Base-by-base conservation (phyloP, 2,888 invertebrate species). In the Anoncus sp. region DNA sequence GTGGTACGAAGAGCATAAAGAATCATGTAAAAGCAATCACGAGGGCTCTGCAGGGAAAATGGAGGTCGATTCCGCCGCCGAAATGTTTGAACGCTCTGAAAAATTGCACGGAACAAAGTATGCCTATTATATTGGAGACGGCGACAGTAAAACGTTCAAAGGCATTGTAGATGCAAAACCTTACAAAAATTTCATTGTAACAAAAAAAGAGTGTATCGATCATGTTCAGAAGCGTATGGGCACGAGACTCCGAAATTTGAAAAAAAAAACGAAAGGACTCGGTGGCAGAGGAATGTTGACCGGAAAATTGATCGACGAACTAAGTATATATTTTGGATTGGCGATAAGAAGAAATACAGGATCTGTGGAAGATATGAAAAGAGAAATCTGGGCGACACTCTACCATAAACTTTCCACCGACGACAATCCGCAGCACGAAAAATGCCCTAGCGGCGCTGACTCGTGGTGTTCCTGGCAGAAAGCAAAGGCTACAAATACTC, bases 371-470 rank as follows among this genome's bases (percentile, higher is more conserved):
- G 70, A 79, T 43, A 76, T 74, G 79, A 79, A 55, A 60, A 62
- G 55, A n/a, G 67, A 55, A 35, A 82, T 85, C n/a, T 83, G 76
- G 72, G 84, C 83, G 20, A 85, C 82, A n/a, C 75, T 82, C 16
- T 53, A 83, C 53, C 85, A 84, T 57, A 83, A 81, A 43, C 57
- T 80, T 43, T 84, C 83, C 10, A 53, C 27, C 12, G 27, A 57
- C 22, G 57, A 10, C 12, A 40, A 57, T 12, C 38, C 57, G 38
- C 57, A 57, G 22, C 38, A 57, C 40, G 22, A 40, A 4, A 35
- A 18, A 38, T 57, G 57, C 10, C 57, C 40, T 6, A 14, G 6
- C 1, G 57, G 38, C 9, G 40, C 18, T 6, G 22, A 57, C 22
- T 38, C 38, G 10, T 57, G 35, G 57, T 57, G 57, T 18, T 20